Base-by-base conservation (phyloP, 1,140 invertebrate genomes). In the Probaryconus sp. region DNA sequence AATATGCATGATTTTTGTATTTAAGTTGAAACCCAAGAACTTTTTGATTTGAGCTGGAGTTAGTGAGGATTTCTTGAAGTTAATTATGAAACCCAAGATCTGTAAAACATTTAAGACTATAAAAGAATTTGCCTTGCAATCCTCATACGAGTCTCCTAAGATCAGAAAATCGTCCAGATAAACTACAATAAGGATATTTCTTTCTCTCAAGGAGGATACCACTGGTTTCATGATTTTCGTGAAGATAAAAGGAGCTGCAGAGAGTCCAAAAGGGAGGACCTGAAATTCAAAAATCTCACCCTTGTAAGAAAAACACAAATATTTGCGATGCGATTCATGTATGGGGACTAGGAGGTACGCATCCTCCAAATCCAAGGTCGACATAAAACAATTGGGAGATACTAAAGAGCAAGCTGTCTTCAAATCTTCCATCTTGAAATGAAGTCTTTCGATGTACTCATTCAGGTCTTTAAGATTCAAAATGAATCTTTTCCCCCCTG, bases 171-270 rank as follows among this genome's bases (percentile, higher is more conserved):
- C 53, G 10, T 58, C 53, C 6, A 58, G n/a, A 10, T 58, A 58
- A 20, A 42, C 14, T 20, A 40, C 20, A 16, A 16, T 11, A 3
- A 38, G 21, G 16, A 40, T n/a, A 26, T 24, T 24, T 6, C 9
- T 21, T 11, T 43, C 16, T 6, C 37, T 14, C 3, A 53, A 10
- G 11, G 26, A 50, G 2, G 9, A 14, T 16, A 67, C 33, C 14
- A 78, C 61, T 13, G 69, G 73, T 51, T 65, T 73, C 31, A 76
- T 42, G 6, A 78, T 53, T 42, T 78, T 78, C 7, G 77, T 78
- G 30, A 76, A 78, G 5, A 76, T 28, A 47, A 51, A 71, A 21
- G 71, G 71, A 7, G 48, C 53, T 6, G 42, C 26, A 3, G 18
- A 24, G 31, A 77, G 33, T 0, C 76, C 76, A 45, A 78, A 75